Base-by-base conservation (phyloP, 2,797 vertebrate genomes). In the Intellagama lesueurii region DNA sequence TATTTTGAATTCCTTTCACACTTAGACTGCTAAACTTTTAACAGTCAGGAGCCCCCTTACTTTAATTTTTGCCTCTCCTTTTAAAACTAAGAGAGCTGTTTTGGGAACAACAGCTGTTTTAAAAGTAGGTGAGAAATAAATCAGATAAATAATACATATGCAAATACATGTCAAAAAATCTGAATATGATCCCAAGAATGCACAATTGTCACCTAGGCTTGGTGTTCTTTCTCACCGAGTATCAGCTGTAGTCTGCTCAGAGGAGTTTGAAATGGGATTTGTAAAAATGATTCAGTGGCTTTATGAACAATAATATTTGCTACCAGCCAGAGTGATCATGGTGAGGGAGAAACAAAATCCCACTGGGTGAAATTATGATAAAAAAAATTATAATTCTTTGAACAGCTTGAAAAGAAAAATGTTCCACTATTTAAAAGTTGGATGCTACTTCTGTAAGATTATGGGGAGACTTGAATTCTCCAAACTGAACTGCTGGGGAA, bases 381-480 rank as follows among this genome's bases (percentile, higher is more conserved):
- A 9, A 52, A 52, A 52, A 9, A 56, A 56, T 44, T 47, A 47
- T 84, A 30, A 84, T 90, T 88, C 86, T 87, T 14, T 35, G 75
- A 64, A n/a, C 52, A 89, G 30, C 28, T 11, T 56, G 52, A 14
- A 56, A 56, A 56, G 52, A 9, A 56, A 52, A 19, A n/a, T 22
- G 82, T n/a, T 9, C 40, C 30, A 26, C 60, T 80, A 5, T 87
- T 14, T 52, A 56, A 6, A 56, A 80, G 4, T 44, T 28, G 35
- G 64, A 72, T 28, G 70, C 30, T 32, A 44, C 17, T 17, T 70
- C 6, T 32, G 44, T 56, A 69, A 1, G 9, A 14, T 56, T 56
- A 56, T 56, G 52, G 52, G 7, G 52, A 56, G 14, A 11, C n/a
- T 52, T 49, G 24, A 24, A 79, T 87, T 49, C 26, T 78, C 1